Conservation (phyloP, 2,888 invertebrate species). For the Allacma fusca region DNA sequence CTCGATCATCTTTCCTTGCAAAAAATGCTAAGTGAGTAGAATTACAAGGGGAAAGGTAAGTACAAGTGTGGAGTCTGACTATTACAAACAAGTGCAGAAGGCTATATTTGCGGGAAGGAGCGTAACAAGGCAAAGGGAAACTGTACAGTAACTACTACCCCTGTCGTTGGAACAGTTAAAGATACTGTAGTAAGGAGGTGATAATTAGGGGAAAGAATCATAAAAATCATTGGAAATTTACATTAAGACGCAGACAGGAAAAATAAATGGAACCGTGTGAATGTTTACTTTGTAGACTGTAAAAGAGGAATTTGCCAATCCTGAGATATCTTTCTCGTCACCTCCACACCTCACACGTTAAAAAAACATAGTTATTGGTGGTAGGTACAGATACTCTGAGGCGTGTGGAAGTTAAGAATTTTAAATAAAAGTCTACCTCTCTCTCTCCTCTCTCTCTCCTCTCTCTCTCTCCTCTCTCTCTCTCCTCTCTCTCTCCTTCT, state of each 20-base stretch:
- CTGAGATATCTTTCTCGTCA: conserved; percentile 2
- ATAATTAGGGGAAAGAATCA: neutral
- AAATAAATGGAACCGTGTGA: neutral
- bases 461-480: neutral
- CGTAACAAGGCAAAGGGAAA: too few relatives aligned
- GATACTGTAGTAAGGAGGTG: neutral
- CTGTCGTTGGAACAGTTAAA: too few relatives aligned
- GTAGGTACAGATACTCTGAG: too few relatives aligned
- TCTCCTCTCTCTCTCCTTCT: neutral
- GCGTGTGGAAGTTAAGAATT: too few relatives aligned
- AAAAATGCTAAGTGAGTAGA: too few relatives aligned
- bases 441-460: conserved; percentile 16
- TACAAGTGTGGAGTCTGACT: too few relatives aligned
- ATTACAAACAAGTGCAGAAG: too few relatives aligned
- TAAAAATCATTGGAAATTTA: conserved; percentile 3
- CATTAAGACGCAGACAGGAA: neutral
- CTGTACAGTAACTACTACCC: too few relatives aligned
- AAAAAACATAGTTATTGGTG: too few relatives aligned
- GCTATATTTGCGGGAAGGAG: too few relatives aligned
- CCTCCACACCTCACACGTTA: neutral
- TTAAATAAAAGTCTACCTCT: neutral
- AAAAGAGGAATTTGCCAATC: neutral
- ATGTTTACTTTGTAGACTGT: neutral
- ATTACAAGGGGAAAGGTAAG: too few relatives aligned
- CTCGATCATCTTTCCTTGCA: too few relatives aligned